These are phyloP conservation scores for Tholera decimalis DNA, from an alignment of 2,888 invertebrate species.

Conservation along the genomic window DNA sequence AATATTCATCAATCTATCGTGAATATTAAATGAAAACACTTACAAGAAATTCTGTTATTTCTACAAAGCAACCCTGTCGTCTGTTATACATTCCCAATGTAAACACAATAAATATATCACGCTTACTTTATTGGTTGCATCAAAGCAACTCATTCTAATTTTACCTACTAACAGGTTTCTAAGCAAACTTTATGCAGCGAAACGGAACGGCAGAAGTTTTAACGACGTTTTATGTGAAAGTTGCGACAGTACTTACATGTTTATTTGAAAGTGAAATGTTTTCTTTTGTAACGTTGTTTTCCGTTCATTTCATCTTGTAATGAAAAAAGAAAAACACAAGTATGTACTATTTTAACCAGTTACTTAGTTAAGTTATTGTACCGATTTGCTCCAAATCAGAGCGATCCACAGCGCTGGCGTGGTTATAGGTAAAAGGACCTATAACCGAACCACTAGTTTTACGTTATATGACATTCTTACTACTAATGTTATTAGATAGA, in stretches of 20 bases:
- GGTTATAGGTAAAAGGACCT: no score
- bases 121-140: slow-evolving; percentile 44
- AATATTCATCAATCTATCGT: neutral
- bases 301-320: neutral
- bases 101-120: slow-evolving; percentile 47
- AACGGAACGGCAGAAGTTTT: slow-evolving; percentile 40
- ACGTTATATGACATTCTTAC: no score
- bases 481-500: no score
- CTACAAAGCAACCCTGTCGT: neutral
- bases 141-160: slow-evolving; percentile 51
- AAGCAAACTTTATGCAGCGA: slow-evolving; percentile 46
- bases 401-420: no score
- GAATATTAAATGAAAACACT: slow-evolving; percentile 1
- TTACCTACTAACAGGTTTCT: slow-evolving; percentile 43
- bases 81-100: slow-evolving; percentile 17
- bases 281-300: slow-evolving; percentile 3
- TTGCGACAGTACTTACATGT: slow-evolving; percentile 13
- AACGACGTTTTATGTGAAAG: slow-evolving; percentile 46
- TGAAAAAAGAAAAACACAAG: neutral
- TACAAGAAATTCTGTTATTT: slow-evolving; percentile 1
- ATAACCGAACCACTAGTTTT: no score
- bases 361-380: no score
- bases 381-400: no score
- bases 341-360: no score
- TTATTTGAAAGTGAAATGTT: slow-evolving; percentile 26